Conservation (phyloP, 2,797 vertebrate species). For the Cryptoblepharus egeriae region DNA sequence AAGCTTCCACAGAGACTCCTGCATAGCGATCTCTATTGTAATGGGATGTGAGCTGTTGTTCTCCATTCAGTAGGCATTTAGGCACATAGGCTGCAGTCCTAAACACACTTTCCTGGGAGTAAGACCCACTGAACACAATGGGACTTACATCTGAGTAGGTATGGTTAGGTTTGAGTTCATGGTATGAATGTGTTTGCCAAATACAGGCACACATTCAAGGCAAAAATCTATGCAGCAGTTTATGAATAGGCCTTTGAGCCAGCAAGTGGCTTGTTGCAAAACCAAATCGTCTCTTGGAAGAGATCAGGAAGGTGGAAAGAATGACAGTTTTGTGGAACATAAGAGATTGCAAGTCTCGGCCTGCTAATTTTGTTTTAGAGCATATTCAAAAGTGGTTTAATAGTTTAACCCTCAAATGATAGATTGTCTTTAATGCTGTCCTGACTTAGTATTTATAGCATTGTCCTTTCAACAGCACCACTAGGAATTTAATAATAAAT, state of each 20-base stretch:
- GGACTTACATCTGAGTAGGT: too few relatives aligned
- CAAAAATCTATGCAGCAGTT: background rate
- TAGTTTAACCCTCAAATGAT: conserved; percentile 15
- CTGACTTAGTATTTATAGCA: conserved; percentile 11
- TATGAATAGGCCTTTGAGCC: background rate
- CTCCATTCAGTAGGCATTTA: background rate
- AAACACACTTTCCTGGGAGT: too few relatives aligned
- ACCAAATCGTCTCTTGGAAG: background rate
- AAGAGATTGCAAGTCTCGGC: background rate
- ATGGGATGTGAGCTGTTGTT: background rate
- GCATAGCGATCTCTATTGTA: too few relatives aligned
- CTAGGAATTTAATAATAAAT: conserved; percentile 1
- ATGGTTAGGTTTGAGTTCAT: too few relatives aligned
- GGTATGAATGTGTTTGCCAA: background rate
- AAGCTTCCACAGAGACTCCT: too few relatives aligned
- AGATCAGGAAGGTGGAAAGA: background rate
- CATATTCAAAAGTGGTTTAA: conserved; percentile 14
- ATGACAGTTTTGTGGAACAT: conserved; percentile 17
- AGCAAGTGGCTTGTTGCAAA: background rate
- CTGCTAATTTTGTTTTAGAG: conserved; percentile 27
- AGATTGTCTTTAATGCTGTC: conserved; percentile 10
- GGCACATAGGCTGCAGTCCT: too few relatives aligned
- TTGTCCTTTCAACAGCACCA: conserved; percentile 20
- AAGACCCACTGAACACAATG: too few relatives aligned
- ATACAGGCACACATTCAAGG: background rate